Evolutionary conservation across 2,797 vertebrate species (phyloP), one percentile per base, ranked within the genome.

Genomic region (Meriones psammophilus): DNA sequence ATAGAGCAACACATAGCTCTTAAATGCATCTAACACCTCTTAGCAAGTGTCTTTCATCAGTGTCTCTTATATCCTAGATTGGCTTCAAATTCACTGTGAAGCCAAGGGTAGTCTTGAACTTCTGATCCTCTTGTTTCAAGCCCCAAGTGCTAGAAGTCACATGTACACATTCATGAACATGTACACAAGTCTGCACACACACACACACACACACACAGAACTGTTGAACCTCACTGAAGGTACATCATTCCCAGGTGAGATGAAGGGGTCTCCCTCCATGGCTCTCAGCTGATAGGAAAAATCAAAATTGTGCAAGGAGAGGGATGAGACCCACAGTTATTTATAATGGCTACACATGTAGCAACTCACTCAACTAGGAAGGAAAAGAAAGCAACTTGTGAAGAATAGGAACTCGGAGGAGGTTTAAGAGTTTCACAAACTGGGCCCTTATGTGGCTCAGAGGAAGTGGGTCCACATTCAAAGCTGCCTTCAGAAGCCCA

Each of bases 341-440:
- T 92, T 50, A 42, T 33, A 77, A 78, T 92, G 78, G 71, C 18
- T 81, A 89, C 62, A 87, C 17, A 46, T 64, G 12, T 15, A 39
- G 14, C 3, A 15, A 83, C 8, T 18, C 56, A 39, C 58, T 76
- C 71, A 69, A 26, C 74, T 78, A 83, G 10, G 69, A 83, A 42
- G 9, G 3, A 7, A 46, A 54, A 68, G 76, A 78, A 78, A 30
- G 58, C 46, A 85, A 60, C 56, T 39, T 71, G 24, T 62, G 71
- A 60, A 73, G 42, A 94, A 73, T 14, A 74, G 22, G 73, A 84
- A 60, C 62, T 14, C 73, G 28, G 33, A 90, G 90, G 81, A 91
- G 88, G n/a, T 68, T 93, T 80, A 73, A 94, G 84, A 39, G 58
- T 92, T 46, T 89, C 68, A 7, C 74, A 88, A 68, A n/a, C 15